These are phyloP conservation scores for Ormyrus nitidulus DNA, from an alignment of 2,888 invertebrate species.

Conservation along the genomic window DNA sequence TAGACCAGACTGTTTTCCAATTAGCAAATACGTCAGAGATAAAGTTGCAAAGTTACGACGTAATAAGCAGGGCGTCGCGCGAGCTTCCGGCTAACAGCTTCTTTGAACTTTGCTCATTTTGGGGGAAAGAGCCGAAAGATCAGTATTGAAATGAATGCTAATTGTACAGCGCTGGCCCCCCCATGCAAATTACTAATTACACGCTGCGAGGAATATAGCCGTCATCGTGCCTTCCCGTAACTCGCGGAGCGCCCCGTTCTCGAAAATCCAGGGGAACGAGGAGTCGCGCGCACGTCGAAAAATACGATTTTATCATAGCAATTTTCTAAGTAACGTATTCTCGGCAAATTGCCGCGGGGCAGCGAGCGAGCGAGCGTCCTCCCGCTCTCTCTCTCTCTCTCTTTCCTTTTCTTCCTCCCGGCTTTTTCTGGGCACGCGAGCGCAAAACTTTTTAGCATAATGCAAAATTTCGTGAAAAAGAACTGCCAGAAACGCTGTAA, in stretches of 20 bases:
- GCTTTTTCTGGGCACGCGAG: not conserved
- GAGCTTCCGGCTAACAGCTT: too few species aligned
- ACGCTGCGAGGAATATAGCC: not conserved
- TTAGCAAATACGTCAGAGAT: too few species aligned
- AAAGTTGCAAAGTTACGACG: not conserved
- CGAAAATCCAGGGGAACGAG: not conserved
- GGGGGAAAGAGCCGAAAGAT: conserved; percentile 3
- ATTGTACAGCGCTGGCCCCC: not conserved
- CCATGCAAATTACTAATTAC: conserved; percentile 28
- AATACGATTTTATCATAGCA: conserved; percentile 13
- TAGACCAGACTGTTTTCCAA: too few species aligned
- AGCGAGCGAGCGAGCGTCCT: not conserved
- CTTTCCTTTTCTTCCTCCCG: not conserved
- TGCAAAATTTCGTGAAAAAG: not conserved
- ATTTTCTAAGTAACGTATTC: conserved; percentile 26
- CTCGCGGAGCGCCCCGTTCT: not conserved
- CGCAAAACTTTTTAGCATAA: not conserved
- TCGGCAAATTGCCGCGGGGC: conserved; percentile 1
- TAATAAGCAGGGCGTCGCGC: not conserved
- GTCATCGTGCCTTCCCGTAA: conserved; percentile 7
- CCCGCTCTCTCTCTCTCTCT: not conserved
- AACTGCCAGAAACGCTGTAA: not conserved
- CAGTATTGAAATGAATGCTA: conserved; percentile 24
- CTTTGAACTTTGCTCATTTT: too few species aligned
- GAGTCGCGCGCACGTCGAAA: not conserved